Evolutionary conservation across 2,888 invertebrate genomes (phyloP).

Genomic region (Acanthosepion lycidas): DNA sequence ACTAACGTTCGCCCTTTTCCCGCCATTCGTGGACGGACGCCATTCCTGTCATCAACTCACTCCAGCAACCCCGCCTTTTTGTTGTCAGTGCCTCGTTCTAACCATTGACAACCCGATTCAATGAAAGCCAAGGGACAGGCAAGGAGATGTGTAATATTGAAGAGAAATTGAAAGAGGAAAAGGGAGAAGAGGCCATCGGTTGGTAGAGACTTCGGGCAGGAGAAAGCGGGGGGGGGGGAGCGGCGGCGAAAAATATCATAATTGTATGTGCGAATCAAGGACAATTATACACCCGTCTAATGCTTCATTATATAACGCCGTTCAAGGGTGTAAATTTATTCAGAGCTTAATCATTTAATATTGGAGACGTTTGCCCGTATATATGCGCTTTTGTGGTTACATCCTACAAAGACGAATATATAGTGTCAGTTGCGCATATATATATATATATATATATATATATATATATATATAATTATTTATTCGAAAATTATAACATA

Average conservation of each 20-base stretch:
- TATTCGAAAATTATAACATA: no score
- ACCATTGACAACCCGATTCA: not conserved
- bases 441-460: not conserved
- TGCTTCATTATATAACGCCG: not conserved
- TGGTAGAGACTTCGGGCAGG: not conserved
- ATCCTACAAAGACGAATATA: not conserved
- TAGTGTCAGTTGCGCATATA: not conserved
- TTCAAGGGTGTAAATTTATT: not conserved
- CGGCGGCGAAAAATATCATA: not conserved
- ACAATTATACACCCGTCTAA: not conserved
- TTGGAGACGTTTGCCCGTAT: not conserved
- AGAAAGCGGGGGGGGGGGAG: not conserved
- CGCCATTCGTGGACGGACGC: not conserved
- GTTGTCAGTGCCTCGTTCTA: not conserved
- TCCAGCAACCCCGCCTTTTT: not conserved
- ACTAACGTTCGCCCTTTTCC: not conserved
- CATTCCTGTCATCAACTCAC: not conserved
- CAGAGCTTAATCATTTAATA: not conserved
- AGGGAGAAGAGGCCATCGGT: not conserved
- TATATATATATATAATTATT: not conserved
- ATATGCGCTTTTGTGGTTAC: not conserved
- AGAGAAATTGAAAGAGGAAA: not conserved
- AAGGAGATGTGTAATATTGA: not conserved
- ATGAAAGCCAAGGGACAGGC: not conserved
- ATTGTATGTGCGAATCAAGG: not conserved